phyloP scores from a whole-genome alignment of 2,888 invertebrate species.

The Lysandra coridon region DNA sequence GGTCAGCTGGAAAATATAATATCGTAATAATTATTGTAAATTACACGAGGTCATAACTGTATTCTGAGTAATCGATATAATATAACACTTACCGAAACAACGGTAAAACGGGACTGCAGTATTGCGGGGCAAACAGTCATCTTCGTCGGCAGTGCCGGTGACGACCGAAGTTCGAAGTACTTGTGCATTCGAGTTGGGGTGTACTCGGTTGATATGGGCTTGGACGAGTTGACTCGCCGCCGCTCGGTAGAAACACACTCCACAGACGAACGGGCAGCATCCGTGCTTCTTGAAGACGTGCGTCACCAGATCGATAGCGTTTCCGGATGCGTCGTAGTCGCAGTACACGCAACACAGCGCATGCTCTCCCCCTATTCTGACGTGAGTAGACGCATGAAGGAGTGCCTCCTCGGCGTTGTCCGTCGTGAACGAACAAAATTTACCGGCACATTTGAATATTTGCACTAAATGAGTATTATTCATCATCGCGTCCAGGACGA shows the following conservation, averaged over 20 bases:
- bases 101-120: slow-evolving; percentile 60
- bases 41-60: not conserved
- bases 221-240: slow-evolving; percentile 80
- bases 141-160: slow-evolving; percentile 42
- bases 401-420: slow-evolving; percentile 62
- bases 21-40: not conserved
- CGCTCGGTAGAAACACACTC: slow-evolving; percentile 85
- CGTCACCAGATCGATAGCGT: slow-evolving; percentile 67
- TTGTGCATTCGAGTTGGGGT: slow-evolving; percentile 45
- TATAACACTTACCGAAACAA: slow-evolving; percentile 57
- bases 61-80: not conserved
- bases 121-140: slow-evolving; percentile 53
- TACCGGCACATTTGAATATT: slow-evolving; percentile 69
- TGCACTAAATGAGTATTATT: slow-evolving; percentile 66
- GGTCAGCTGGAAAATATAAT: slow-evolving; percentile 40
- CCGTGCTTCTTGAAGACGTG: slow-evolving; percentile 84
- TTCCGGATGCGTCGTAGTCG: slow-evolving; percentile 58
- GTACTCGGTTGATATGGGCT: slow-evolving; percentile 75
- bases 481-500: slow-evolving; percentile 73
- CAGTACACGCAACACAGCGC: slow-evolving; percentile 82
- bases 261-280: slow-evolving; percentile 82
- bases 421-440: slow-evolving; percentile 65
- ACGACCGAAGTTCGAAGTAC: slow-evolving; percentile 49
- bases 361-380: slow-evolving; percentile 59
- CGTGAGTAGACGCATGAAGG: slow-evolving; percentile 64